Evolutionary conservation across 2,113 vertebrate genomes (phyloP).

Genomic region (Stegostoma tigrinum): DNA sequence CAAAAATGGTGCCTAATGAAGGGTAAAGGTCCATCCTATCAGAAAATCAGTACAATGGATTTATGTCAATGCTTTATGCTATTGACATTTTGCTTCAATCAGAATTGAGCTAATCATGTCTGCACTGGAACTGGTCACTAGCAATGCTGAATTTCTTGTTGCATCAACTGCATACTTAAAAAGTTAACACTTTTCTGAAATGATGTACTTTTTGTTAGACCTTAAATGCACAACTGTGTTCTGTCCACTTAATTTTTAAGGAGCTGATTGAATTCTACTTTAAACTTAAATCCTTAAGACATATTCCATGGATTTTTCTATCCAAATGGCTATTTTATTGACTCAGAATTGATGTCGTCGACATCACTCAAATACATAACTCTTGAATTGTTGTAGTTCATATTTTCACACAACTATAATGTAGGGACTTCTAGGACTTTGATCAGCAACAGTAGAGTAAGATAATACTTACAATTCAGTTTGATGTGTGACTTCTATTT

Average conservation of each 20-base stretch:
- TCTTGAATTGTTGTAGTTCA: not conserved
- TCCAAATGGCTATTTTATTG: not conserved
- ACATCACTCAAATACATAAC: not conserved
- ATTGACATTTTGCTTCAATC: not conserved
- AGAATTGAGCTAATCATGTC: not conserved
- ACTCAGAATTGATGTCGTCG: not conserved
- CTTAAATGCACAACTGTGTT: not conserved
- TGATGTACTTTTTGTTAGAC: not conserved
- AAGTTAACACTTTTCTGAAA: not conserved
- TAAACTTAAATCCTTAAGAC: not conserved
- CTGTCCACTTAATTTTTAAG: not conserved
- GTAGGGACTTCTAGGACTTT: not conserved
- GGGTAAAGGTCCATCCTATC: not conserved
- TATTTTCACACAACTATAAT: not conserved
- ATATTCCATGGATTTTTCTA: not conserved
- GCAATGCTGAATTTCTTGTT: not conserved
- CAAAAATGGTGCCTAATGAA: not conserved
- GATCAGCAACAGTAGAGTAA: not conserved
- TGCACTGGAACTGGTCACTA: not conserved
- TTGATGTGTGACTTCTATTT: not conserved
- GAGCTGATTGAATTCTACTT: not conserved
- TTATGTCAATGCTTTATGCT: not conserved
- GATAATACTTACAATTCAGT: not conserved
- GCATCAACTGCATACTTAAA: not conserved
- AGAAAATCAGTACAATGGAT: not conserved